phyloP scores from a whole-genome alignment of 2,888 invertebrate species.

The Synergus japonicus region DNA sequence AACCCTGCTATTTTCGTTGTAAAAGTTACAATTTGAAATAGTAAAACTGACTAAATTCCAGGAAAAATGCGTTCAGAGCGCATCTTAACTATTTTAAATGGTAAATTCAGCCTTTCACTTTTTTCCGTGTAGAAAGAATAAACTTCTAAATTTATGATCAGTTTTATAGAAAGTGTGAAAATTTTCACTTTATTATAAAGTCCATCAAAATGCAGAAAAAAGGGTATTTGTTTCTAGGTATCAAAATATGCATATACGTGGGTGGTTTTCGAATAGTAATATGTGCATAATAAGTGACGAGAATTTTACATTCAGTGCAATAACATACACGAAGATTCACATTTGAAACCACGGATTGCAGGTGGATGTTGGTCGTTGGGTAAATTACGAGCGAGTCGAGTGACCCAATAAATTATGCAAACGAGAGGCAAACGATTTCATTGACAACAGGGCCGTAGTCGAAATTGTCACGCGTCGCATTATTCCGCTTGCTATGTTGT shows the following conservation, averaged over 20 bases:
- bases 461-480: slow-evolving; percentile 46
- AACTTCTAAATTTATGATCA: too few relatives aligned
- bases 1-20: too few relatives aligned
- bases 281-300: neutral
- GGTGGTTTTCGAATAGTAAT: neutral
- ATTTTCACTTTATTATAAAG: neutral
- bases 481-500: slow-evolving; percentile 43
- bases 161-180: too few relatives aligned
- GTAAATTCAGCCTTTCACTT: too few relatives aligned
- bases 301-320: neutral
- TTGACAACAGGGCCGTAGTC: slow-evolving; percentile 36
- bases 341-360: neutral
- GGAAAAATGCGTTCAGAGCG: too few relatives aligned
- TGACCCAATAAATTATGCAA: slow-evolving; percentile 37
- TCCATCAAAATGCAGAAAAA: neutral
- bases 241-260: neutral
- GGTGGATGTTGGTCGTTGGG: slow-evolving; percentile 17
- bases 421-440: slow-evolving; percentile 36
- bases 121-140: too few relatives aligned
- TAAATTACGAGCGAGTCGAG: slow-evolving; percentile 31
- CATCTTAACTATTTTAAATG: too few relatives aligned
- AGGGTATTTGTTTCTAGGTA: neutral
- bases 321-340: neutral
- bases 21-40: too few relatives aligned
- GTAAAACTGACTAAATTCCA: too few relatives aligned